Evolutionary conservation across 2,888 invertebrate genomes (phyloP).

Genomic region (Paralinhomoeus sp.): DNA sequence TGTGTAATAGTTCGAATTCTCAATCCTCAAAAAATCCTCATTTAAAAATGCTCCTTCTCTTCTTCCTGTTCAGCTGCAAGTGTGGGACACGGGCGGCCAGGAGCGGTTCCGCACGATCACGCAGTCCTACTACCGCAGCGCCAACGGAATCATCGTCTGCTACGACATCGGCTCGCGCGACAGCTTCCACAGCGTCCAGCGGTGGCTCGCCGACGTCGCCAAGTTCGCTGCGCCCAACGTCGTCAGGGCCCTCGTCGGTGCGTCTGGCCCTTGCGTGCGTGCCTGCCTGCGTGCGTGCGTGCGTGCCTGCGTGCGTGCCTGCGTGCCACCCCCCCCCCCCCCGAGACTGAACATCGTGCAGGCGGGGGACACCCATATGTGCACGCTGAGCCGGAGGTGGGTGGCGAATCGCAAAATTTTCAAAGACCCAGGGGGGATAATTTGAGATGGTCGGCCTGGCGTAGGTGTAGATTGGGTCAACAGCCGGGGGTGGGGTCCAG

Average conservation of each 20-base stretch:
- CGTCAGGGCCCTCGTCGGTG: constrained; percentile 64
- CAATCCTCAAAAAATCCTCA: too few relatives aligned
- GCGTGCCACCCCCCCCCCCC: neutral
- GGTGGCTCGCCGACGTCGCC: constrained; percentile 87
- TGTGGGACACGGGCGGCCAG: constrained; percentile 92
- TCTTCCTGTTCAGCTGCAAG: constrained; percentile 69
- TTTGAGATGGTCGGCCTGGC: too few relatives aligned
- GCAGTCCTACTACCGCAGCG: constrained; percentile 74
- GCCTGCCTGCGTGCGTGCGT: neutral
- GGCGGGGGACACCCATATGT: neutral
- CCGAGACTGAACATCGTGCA: neutral
- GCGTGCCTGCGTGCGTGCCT: neutral
- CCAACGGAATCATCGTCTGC: constrained; percentile 86
- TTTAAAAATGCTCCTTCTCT: too few relatives aligned
- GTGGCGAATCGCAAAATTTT: too few relatives aligned
- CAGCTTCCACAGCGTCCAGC: constrained; percentile 65
- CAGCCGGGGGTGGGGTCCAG: too few relatives aligned
- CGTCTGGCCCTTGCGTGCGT: constrained; percentile 11
- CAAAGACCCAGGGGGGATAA: too few relatives aligned
- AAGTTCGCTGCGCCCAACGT: constrained; percentile 78
- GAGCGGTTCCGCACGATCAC: constrained; percentile 88
- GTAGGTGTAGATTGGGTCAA: too few relatives aligned
- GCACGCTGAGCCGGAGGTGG: neutral
- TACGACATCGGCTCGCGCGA: constrained; percentile 83
- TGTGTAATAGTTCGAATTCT: too few relatives aligned